A percentile compares a stretch with the other conserved stretches of the same genome.
phyloP scores from a whole-genome alignment of 2,888 invertebrate genomes.

The Chironomus riparius region DNA sequence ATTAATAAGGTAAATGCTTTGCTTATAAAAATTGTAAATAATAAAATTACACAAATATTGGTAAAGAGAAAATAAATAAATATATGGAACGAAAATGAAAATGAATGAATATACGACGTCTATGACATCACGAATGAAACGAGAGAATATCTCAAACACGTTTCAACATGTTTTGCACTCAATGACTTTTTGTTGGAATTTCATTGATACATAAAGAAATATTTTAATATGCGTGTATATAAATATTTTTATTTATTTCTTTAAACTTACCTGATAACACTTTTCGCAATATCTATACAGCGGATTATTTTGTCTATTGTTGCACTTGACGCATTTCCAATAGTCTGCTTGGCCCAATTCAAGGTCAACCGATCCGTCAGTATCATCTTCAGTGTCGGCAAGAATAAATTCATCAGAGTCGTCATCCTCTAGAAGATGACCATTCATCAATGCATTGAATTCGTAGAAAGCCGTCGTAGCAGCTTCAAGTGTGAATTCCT shows the following conservation, averaged over 20 bases:
- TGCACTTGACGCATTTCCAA: slow-evolving; percentile 57
- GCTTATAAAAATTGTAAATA: not conserved
- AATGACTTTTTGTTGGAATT: slow-evolving; percentile 28
- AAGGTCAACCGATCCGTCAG: slow-evolving; percentile 39
- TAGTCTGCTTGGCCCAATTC: slow-evolving; percentile 52
- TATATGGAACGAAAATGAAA: slow-evolving; percentile 2
- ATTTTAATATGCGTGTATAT: no score
- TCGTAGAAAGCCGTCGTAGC: slow-evolving; percentile 28
- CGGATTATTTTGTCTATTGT: slow-evolving; percentile 52
- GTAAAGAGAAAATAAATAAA: not conserved
- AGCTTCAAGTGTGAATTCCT: slow-evolving; percentile 31
- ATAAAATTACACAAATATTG: slow-evolving; percentile 2
- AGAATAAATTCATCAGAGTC: slow-evolving; percentile 30
- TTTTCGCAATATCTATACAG: slow-evolving; percentile 58
- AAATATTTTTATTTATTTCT: slow-evolving; percentile 30
- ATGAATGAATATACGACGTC: not conserved
- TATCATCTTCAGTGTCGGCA: slow-evolving; percentile 33
- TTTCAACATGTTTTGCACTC: slow-evolving; percentile 10
- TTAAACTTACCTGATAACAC: slow-evolving; percentile 54
- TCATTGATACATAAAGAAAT: slow-evolving; percentile 25
- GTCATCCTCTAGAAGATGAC: not conserved
- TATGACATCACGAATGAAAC: not conserved
- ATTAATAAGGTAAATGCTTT: not conserved
- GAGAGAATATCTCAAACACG: slow-evolving; percentile 1
- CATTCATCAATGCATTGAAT: not conserved